A percentile compares a stretch with the other conserved stretches of the same genome.
phyloP scores from a whole-genome alignment of 2,113 vertebrate species.

The Epinephelus cyanopodus region DNA sequence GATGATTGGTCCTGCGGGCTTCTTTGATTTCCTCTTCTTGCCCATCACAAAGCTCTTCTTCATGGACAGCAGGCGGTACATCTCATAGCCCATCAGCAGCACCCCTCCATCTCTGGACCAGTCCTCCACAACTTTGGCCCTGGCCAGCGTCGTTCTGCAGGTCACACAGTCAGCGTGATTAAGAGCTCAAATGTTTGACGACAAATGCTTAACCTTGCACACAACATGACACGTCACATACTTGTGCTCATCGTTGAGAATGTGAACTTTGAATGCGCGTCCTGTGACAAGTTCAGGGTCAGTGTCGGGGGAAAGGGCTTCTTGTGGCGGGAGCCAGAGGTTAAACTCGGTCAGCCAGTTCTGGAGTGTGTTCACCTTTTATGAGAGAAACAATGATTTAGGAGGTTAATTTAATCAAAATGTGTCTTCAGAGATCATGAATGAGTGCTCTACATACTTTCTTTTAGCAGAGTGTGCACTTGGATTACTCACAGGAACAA shows the following conservation, averaged over 20 bases:
- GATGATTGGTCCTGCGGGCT: slow-evolving; percentile 94
- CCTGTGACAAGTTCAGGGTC: slow-evolving; percentile 87
- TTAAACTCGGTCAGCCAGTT: slow-evolving; percentile 99
- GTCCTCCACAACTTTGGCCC: slow-evolving; percentile 96
- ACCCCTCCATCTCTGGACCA: slow-evolving; percentile 96
- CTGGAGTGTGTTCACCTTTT: slow-evolving; percentile 98
- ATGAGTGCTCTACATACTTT: not conserved
- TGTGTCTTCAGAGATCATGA: not conserved
- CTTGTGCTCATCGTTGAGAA: slow-evolving; percentile 98
- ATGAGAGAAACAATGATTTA: slow-evolving; percentile 4
- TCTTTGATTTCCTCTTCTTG: slow-evolving; percentile 98
- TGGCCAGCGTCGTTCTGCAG: slow-evolving; percentile 91
- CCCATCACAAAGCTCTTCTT: slow-evolving; percentile 97
- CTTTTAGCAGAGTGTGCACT: not conserved
- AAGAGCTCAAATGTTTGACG: slow-evolving; percentile 2
- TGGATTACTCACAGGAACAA: slow-evolving; percentile 93
- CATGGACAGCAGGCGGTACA: slow-evolving; percentile 97
- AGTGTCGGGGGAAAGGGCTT: slow-evolving; percentile 89
- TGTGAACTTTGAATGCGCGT: slow-evolving; percentile 94
- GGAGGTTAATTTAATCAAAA: not conserved
- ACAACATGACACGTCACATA: slow-evolving; percentile 74
- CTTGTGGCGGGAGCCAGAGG: slow-evolving; percentile 94
- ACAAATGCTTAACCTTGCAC: not conserved
- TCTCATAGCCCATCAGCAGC: slow-evolving; percentile 98
- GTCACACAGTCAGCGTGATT: slow-evolving; percentile 26